Conservation (phyloP, 1,140 invertebrate genomes). For the Dryas iulia region DNA sequence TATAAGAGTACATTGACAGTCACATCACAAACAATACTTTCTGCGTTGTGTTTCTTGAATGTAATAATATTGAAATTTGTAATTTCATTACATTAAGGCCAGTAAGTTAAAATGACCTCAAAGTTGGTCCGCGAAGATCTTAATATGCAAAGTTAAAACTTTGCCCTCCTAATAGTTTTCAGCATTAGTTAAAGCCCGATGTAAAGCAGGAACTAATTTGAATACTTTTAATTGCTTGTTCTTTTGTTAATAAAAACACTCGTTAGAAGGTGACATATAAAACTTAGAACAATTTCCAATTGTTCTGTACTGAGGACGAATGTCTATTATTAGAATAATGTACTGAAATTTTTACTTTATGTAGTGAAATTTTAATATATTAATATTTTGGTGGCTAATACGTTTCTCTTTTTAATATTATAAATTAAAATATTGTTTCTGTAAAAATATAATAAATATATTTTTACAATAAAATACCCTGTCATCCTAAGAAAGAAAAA, state of each 20-base stretch:
- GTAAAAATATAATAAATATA: not conserved
- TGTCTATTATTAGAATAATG: no score
- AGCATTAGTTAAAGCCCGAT: conserved; percentile 15
- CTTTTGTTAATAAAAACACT: not conserved
- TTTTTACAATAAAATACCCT: not conserved
- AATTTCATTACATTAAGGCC: conserved; percentile 9
- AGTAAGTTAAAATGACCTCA: conserved; percentile 17
- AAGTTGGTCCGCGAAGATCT: conserved; percentile 14
- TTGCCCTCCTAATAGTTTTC: conserved; percentile 17
- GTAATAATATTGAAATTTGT: not conserved
- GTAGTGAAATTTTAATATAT: no score
- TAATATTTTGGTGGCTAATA: no score
- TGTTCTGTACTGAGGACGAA: no score
- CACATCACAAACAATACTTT: not conserved
- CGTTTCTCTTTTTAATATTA: no score
- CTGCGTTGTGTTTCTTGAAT: not conserved
- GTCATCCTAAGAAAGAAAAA: not conserved
- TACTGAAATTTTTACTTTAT: no score
- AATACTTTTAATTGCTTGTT: conserved; percentile 15
- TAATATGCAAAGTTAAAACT: conserved; percentile 23
- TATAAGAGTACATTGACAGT: no score
- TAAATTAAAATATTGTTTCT: no score
- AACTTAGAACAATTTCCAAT: no score
- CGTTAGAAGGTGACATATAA: not conserved
- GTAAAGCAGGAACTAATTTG: conserved; percentile 18